Evolutionary conservation across 2,113 vertebrate species (phyloP).

Genomic region (Lycaon pictus): DNA sequence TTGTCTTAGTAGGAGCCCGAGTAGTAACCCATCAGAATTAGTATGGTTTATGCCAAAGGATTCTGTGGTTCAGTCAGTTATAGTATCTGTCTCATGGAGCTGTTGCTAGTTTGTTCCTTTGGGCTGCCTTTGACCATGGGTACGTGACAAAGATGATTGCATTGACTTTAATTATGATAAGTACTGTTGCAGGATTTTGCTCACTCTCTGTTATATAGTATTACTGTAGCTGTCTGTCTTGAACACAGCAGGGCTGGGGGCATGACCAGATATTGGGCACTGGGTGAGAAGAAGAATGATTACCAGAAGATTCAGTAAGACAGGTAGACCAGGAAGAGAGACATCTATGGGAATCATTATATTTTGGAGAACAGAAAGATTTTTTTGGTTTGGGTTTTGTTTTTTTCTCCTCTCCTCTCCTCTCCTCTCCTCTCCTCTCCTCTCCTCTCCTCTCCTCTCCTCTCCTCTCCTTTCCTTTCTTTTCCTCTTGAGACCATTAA

Average conservation of each 20-base stretch:
- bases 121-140: background rate
- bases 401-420: background rate
- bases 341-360: background rate
- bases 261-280: background rate
- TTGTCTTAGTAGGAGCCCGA: background rate
- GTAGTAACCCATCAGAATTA: background rate
- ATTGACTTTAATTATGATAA: background rate
- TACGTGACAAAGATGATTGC: background rate
- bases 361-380: background rate
- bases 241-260: background rate
- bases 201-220: background rate
- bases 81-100: background rate
- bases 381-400: background rate
- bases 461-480: no score
- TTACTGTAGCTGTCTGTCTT: fast-evolving
- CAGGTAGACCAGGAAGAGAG: background rate
- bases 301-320: background rate
- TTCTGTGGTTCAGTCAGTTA: background rate
- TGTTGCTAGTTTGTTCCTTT: background rate
- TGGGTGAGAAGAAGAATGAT: background rate
- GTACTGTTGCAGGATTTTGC: background rate
- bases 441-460: no score
- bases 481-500: background rate
- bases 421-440: no score
- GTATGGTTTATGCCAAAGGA: background rate